Evolutionary conservation across 1,140 invertebrate genomes (phyloP).

Genomic region (Pararge aegeria): DNA sequence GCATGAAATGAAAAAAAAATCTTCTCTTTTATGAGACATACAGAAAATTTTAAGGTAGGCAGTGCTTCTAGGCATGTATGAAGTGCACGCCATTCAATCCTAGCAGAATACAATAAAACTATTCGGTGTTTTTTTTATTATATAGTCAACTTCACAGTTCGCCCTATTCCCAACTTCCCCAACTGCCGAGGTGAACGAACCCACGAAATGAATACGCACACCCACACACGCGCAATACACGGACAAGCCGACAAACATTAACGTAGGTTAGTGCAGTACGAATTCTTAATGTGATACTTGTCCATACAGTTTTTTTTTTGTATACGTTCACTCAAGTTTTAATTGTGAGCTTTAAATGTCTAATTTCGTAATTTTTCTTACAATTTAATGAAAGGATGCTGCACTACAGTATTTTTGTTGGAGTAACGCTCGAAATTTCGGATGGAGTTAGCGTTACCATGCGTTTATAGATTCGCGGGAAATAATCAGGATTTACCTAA

Average conservation of each 20-base stretch:
- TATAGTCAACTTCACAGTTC: slow-evolving; percentile 26
- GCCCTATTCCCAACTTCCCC: slow-evolving; percentile 68
- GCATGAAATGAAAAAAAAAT: too few species aligned
- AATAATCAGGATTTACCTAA: too few species aligned
- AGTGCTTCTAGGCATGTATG: too few species aligned
- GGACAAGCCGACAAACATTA: slow-evolving; percentile 52
- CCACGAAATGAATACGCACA: slow-evolving; percentile 72
- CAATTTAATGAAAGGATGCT: not conserved
- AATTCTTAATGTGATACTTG: slow-evolving; percentile 8
- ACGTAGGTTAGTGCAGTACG: slow-evolving; percentile 57
- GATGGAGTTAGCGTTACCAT: not conserved
- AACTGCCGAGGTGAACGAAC: slow-evolving; percentile 74
- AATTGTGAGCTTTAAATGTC: not conserved
- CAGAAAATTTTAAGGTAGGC: too few species aligned
- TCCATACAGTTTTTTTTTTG: slow-evolving; percentile 3
- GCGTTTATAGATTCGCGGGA: not conserved
- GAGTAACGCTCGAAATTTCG: not conserved
- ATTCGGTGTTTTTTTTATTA: too few species aligned
- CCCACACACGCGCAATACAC: slow-evolving; percentile 32
- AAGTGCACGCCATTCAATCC: too few species aligned
- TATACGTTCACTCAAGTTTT: not conserved
- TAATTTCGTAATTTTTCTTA: not conserved
- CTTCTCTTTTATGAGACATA: too few species aligned
- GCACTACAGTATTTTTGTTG: not conserved
- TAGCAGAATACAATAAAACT: too few species aligned